phyloP scores from a whole-genome alignment of 1,140 invertebrate genomes.

The Pteromalus puparum region DNA sequence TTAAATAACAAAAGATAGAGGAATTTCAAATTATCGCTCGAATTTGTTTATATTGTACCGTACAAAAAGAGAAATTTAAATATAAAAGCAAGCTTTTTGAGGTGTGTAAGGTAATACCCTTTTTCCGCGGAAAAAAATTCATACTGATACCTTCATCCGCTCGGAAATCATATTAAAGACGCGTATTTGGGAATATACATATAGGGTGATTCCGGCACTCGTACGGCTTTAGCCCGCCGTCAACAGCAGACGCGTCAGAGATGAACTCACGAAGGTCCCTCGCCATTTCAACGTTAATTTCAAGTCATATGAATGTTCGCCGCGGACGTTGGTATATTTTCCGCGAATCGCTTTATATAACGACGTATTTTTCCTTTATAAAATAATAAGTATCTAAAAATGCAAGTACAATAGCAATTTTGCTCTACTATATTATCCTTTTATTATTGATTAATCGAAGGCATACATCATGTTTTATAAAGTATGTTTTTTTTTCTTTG shows the following conservation, averaged over 20 bases:
- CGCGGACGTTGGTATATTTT: not conserved
- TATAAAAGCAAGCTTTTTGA: not conserved
- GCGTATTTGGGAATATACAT: not conserved
- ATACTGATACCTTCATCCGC: slow-evolving; percentile 7
- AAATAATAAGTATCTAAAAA: not conserved
- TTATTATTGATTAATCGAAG: not conserved
- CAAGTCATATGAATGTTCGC: not conserved
- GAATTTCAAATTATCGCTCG: not conserved
- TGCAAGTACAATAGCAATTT: not conserved
- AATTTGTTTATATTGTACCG: too few species aligned
- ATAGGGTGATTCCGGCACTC: not conserved
- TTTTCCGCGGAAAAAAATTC: not conserved
- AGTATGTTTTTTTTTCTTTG: not conserved
- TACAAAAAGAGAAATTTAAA: too few species aligned
- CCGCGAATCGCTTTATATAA: not conserved
- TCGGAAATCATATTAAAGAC: slow-evolving; percentile 12
- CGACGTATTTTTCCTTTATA: not conserved
- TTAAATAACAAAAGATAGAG: not conserved
- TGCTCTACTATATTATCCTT: not conserved
- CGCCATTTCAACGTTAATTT: not conserved
- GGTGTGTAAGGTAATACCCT: not conserved
- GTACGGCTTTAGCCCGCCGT: slow-evolving; percentile 1
- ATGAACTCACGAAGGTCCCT: not conserved
- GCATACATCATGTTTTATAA: not conserved
- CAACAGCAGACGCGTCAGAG: not conserved